phyloP scores from a whole-genome alignment of 2,888 invertebrate species.

The Loripinus fragilis region DNA sequence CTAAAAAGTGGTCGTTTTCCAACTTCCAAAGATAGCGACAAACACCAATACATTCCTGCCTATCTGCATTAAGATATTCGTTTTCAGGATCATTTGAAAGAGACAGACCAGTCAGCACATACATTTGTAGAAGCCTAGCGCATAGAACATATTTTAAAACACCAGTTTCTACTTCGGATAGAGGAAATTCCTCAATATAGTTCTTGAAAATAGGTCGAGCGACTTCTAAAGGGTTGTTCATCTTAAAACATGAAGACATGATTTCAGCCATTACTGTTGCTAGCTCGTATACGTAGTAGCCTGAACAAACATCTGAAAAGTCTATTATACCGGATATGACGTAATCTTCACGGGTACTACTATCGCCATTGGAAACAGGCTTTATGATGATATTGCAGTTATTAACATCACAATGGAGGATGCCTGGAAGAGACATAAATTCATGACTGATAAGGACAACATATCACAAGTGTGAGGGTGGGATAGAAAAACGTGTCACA shows the following conservation, averaged over 20 bases:
- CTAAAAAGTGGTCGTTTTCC: slow-evolving; percentile 24
- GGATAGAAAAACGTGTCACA: no score
- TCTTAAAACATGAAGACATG: slow-evolving; percentile 32
- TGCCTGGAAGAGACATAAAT: slow-evolving; percentile 26
- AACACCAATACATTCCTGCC: slow-evolving; percentile 19
- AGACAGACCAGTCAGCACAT: slow-evolving; percentile 31
- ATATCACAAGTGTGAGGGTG: no score
- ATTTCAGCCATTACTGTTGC: slow-evolving; percentile 47
- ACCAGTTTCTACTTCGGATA: slow-evolving; percentile 27
- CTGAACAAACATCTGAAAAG: slow-evolving; percentile 45
- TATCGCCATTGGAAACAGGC: neutral
- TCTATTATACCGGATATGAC: slow-evolving; percentile 39
- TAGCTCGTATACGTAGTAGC: slow-evolving; percentile 45
- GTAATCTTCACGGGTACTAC: slow-evolving; percentile 3
- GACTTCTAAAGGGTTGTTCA: slow-evolving; percentile 21
- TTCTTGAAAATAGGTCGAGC: slow-evolving; percentile 24
- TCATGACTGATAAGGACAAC: no score
- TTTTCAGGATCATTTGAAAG: slow-evolving; percentile 35
- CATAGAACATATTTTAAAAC: slow-evolving; percentile 36
- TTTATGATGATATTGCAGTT: slow-evolving; percentile 39
- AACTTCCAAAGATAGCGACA: slow-evolving; percentile 38
- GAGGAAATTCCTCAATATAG: slow-evolving; percentile 29
- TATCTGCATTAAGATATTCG: slow-evolving; percentile 25
- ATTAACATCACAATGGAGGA: slow-evolving; percentile 44
- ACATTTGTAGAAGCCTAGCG: slow-evolving; percentile 32